Base-by-base conservation (phyloP, 2,888 invertebrate genomes). In the Volucella bombylans region DNA sequence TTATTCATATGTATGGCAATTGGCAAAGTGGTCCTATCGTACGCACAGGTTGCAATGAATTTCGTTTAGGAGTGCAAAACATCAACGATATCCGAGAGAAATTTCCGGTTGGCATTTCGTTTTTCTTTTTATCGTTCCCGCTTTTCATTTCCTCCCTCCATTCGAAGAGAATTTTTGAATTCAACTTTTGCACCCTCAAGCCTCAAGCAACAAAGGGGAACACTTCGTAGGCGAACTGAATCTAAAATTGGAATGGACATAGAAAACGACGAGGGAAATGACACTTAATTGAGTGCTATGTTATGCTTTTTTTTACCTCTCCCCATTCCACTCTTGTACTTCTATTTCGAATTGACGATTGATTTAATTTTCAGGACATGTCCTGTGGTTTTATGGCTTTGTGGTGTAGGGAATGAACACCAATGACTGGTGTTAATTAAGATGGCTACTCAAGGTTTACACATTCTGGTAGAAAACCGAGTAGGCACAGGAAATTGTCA, bases 41-140 rank as follows among this genome's bases (percentile, higher is more conserved):
- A 38, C 47, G 50, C 52, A 62, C 47, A 62, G 45, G 54, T 62
- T 55, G 54, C 52, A 68, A 69, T 69, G 77, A 62, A 77, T 77
- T 62, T 54, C 23, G 49, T 52, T 74, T 59, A 59, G 41, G 52
- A 62, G 62, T 55, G 61, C 68, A 62, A 77, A 77, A 77, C 77
- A 77, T 69, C 55, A 69, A 69, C 55, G 68, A 77, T 57, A 69
- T 77, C 77, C 68, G 59, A 31, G 52, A 18, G 68, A 68, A 68
- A 68, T 77, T 77, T 77, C 76, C 77, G 45, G 61, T 68, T 47
- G 52, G 38, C 45, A 43, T 61, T 76, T 14, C 43, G 67, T 45
- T 38, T 62, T 76, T 31, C 11, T 57, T 4, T 43, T 47, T 23
- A n/a, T 49, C 15, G 14, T 65, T 59, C 23, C 31, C 18, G 18